Evolutionary conservation across 2,797 vertebrate genomes (phyloP).

Genomic region (Microctenopoma lineatum): DNA sequence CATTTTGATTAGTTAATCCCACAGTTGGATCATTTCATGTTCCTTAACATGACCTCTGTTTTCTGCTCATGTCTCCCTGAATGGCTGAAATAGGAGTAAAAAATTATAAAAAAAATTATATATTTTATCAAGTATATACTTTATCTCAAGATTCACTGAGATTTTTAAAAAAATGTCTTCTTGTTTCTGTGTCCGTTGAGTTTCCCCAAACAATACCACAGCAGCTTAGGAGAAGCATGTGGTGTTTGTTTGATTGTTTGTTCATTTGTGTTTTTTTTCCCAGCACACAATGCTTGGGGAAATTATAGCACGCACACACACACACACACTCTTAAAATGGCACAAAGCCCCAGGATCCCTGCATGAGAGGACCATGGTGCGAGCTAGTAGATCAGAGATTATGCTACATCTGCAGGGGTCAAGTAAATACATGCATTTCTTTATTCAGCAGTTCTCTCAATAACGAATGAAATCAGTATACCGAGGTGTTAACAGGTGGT

Average conservation of each 20-base stretch:
- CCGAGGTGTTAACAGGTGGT: slow-evolving; percentile 19
- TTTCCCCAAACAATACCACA: slow-evolving; percentile 12
- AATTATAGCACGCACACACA: slow-evolving; percentile 5
- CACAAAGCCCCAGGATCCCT: slow-evolving; percentile 34
- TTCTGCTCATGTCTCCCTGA: neutral
- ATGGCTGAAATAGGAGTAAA: neutral
- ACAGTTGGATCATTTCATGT: neutral
- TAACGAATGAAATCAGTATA: neutral
- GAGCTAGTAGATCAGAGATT: slow-evolving; percentile 13
- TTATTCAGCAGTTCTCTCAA: slow-evolving; percentile 9
- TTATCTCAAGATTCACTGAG: neutral
- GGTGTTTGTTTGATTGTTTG: slow-evolving; percentile 33
- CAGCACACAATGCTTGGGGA: slow-evolving; percentile 18
- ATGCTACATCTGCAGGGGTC: slow-evolving; percentile 33
- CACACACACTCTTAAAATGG: slow-evolving; percentile 20
- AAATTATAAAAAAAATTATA: neutral
- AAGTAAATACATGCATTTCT: slow-evolving; percentile 35
- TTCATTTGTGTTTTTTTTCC: slow-evolving; percentile 18
- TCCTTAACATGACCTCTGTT: neutral
- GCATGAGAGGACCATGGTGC: slow-evolving; percentile 21
- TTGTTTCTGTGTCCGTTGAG: neutral
- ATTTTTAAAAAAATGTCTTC: neutral
- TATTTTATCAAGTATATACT: too few relatives aligned
- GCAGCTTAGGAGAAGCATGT: slow-evolving; percentile 8
- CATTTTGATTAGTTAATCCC: neutral